A percentile compares a stretch with the other conserved stretches of the same genome.
Conservation (phyloP, 2,113 vertebrate genomes). For the Rhynchopsitta pachyrhyncha region DNA sequence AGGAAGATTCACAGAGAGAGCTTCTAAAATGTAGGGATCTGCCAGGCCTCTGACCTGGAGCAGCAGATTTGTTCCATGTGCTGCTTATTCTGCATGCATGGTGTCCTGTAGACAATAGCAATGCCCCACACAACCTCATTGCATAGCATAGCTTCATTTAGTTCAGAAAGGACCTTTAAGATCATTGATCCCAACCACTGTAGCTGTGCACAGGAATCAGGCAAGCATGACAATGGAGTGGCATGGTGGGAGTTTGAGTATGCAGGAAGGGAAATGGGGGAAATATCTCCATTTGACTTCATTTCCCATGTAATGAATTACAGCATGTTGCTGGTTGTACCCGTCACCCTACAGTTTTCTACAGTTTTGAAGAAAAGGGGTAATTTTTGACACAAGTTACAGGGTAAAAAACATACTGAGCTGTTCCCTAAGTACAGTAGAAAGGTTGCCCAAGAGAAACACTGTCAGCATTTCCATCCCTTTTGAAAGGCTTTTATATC, state of each 20-base stretch:
- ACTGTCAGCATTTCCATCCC: background rate
- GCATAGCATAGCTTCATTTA: background rate
- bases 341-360: background rate
- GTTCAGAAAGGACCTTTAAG: background rate
- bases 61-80: background rate
- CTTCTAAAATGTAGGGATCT: background rate
- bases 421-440: background rate
- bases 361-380: background rate
- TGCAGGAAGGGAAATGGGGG: too few species aligned
- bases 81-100: background rate
- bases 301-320: background rate
- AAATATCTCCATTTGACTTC: background rate
- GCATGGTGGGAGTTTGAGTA: background rate
- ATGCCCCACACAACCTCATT: fast-evolving
- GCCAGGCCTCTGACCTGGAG: background rate
- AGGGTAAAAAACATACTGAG: background rate
- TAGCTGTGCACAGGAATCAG: background rate
- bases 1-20: background rate
- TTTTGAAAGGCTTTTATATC: background rate
- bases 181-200: background rate
- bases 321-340: background rate
- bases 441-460: background rate
- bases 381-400: background rate
- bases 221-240: background rate
- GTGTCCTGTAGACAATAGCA: background rate